Evolutionary conservation across 2,888 invertebrate species (phyloP).

Genomic region (Diaprepes abbreviatus): DNA sequence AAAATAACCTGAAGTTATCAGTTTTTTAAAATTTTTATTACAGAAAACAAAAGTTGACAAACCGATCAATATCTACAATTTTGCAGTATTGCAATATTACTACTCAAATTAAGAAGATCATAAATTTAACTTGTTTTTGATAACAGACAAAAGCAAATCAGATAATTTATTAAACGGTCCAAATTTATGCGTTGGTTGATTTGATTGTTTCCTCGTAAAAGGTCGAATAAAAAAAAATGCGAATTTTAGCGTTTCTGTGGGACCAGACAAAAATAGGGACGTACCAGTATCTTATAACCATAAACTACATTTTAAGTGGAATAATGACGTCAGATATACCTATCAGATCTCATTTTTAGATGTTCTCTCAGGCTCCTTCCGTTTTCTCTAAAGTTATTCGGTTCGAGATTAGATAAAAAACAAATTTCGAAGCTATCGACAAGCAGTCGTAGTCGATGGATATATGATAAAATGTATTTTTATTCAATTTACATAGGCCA

Average conservation of each 20-base stretch:
- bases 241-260: not conserved
- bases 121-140: too few species aligned
- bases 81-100: too few species aligned
- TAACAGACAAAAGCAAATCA: too few species aligned
- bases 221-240: not conserved
- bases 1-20: too few species aligned
- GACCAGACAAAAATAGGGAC: not conserved
- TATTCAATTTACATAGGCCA: slow-evolving; percentile 9
- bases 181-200: too few species aligned
- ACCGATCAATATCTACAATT: too few species aligned
- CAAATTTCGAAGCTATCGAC: slow-evolving; percentile 27
- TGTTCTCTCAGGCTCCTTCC: slow-evolving; percentile 13
- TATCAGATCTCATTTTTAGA: slow-evolving; percentile 21
- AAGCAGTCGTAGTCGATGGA: slow-evolving; percentile 1
- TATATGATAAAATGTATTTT: slow-evolving; percentile 12
- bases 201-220: too few species aligned
- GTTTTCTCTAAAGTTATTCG: slow-evolving; percentile 28
- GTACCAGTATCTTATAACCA: slow-evolving; percentile 8
- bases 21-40: too few species aligned
- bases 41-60: too few species aligned
- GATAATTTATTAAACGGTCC: too few species aligned
- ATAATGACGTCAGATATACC: slow-evolving; percentile 21
- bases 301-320: slow-evolving; percentile 18
- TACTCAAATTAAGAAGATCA: too few species aligned
- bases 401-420: slow-evolving; percentile 29